Percentiles rank a stretch among this genome's conserved stretches.
Conservation (phyloP, 35 echinoderm and acorn worm genomes). For the Chiridota heheva region DNA sequence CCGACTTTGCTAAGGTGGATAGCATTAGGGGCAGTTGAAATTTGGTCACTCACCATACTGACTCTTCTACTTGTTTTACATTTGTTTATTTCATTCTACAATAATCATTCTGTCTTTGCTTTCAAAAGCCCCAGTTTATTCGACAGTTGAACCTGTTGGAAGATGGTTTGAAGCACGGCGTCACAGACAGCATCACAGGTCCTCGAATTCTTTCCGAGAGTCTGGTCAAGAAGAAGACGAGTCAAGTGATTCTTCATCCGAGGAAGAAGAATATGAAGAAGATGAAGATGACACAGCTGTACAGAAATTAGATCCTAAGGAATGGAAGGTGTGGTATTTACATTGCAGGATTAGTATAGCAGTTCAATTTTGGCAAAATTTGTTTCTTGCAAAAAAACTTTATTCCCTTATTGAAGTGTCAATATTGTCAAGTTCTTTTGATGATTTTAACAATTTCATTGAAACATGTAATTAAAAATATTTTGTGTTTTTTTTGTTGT, state of each 20-base stretch:
- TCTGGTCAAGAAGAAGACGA: slow-evolving; percentile 48
- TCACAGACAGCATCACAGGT: slow-evolving; percentile 73
- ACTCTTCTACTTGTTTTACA: no score
- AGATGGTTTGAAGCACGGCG: slow-evolving; percentile 89
- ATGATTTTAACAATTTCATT: neutral
- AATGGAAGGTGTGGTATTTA: slow-evolving; percentile 79
- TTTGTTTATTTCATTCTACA: no score
- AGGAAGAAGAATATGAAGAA: slow-evolving; percentile 60
- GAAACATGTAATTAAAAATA: neutral
- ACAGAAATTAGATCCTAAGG: slow-evolving; percentile 75
- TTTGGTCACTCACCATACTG: no score
- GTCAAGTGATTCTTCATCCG: slow-evolving; percentile 29
- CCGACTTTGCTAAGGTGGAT: no score
- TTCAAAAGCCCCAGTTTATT: no score
- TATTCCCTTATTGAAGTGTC: neutral
- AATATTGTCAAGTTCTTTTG: neutral
- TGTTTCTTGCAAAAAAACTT: neutral
- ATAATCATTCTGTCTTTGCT: no score
- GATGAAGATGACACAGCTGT: slow-evolving; percentile 90
- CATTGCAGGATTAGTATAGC: neutral
- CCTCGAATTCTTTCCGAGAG: slow-evolving; percentile 51
- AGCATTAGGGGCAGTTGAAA: no score
- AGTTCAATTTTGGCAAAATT: neutral
- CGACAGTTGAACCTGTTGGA: slow-evolving; percentile 86
- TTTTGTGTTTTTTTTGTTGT: neutral